Base-by-base conservation (phyloP, 2,797 vertebrate genomes). In the Triplophysa yarkandensis region DNA sequence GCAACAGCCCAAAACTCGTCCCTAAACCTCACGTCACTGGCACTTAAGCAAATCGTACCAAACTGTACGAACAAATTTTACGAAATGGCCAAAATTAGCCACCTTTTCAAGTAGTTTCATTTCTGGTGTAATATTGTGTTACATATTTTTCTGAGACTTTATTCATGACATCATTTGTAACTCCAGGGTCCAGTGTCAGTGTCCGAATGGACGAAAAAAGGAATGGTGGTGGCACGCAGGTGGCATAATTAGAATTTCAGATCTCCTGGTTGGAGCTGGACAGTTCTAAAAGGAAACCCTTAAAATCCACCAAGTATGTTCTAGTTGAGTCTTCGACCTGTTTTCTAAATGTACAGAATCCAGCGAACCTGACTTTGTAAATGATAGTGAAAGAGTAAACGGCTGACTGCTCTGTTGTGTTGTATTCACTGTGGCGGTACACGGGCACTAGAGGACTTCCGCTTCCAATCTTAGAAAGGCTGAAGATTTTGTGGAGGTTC, bases 401-500 rank as follows among this genome's bases (percentile, higher is more conserved):
- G 70, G 74, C 68, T 50, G 77, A 82, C 74, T 64, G 80, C 74
- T 81, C 64, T 80, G 73, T 73, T 30, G 65, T 50, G 89, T 89
- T 84, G 83, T 83, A 90, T 89, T 85, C 65, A 72, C 80, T 57
- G 83, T 83, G 79, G 81, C 77, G 80, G 81, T 68, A 44, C 74
- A 79, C 81, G 80, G 88, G 85, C 88, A 87, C 84, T 85, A 85
- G 86, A 92, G 73, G 82, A 89, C 88, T 87, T 85, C 88, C 84
- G 83, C 80, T 86, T 83, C 84, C 86, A 88, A 89, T 90, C 86
- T 81, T 84, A 90, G 89, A 88, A 88, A 63, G 39, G 34, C 76
- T 76, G 65, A 65, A 16, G 34, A 77, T 89, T 84, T 84, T 74
- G 14, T 71, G 76, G 57, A 88, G 85, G 83, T 86, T 90, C 89